Evolutionary conservation across 2,797 vertebrate species (phyloP).

Genomic region (Podarcis lilfordi): DNA sequence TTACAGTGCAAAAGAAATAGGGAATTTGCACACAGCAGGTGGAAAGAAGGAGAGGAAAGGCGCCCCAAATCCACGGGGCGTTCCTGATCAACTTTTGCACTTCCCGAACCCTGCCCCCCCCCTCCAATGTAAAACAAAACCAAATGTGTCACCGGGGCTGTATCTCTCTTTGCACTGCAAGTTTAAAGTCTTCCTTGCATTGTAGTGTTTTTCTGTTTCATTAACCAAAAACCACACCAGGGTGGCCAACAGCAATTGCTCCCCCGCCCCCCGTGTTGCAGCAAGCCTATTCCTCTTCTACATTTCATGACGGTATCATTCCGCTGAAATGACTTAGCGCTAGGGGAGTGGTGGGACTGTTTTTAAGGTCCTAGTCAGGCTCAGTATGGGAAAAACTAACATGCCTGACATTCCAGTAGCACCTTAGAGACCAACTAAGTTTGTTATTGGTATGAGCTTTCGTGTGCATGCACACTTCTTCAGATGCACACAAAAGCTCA

Average conservation of each 20-base stretch:
- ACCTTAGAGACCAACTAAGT: too few relatives aligned
- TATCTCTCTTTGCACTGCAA: not conserved
- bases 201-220: not conserved
- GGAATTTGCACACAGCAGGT: not conserved
- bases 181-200: not conserved
- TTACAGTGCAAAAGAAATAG: not conserved
- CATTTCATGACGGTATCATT: not conserved
- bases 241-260: not conserved
- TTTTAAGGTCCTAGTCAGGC: not conserved
- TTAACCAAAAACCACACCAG: not conserved
- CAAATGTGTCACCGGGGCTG: not conserved
- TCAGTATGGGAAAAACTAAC: not conserved
- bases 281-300: not conserved
- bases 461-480: too few relatives aligned
- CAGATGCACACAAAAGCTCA: too few relatives aligned
- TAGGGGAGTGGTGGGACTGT: not conserved
- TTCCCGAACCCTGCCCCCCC: too few relatives aligned
- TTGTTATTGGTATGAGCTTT: too few relatives aligned
- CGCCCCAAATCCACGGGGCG: not conserved
- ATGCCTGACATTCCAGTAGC: not conserved
- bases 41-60: too few relatives aligned
- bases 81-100: too few relatives aligned
- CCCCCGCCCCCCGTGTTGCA: too few relatives aligned
- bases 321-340: not conserved
- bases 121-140: not conserved